Base-by-base conservation (phyloP, 2,888 invertebrate species). In the Ptychoptera contaminata region DNA sequence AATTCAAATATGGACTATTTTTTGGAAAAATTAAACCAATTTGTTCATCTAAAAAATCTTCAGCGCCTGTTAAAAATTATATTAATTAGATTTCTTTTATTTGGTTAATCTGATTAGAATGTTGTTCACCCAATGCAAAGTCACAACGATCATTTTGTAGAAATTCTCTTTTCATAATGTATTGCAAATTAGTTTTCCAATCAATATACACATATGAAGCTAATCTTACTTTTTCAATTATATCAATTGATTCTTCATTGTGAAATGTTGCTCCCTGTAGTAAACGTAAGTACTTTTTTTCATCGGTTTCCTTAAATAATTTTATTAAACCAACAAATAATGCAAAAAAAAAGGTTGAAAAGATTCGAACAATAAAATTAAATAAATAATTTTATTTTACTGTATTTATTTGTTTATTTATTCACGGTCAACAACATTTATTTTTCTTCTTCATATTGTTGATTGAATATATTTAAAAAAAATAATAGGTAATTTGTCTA, bases 41-140 rank as follows among this genome's bases (percentile, higher is more conserved):
- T 53, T 81, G 75, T 59, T 91, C 90, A 40, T 80, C 76, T 51
- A 84, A 69, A 57, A 90, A 83, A 48, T 84, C 81, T 54, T 87
- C 84, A 7, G 68, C 62, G 42, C 82, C 82, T 79, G 52, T 29
- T 62, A 58, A 34, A 8, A 8, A 31, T 31, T 31, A 31, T 31
- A 30, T 8, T 30, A 30, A 30, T 30, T 30, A n/a, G 30, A 8
- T 30, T 30, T 9, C 7, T 30, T 30, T 30, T 30, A 8, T 8
- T 30, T 9, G 30, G 3, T 32, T 32, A 32, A n/a, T 9, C n/a
- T 7, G 8, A 11, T 11, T 7, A 9, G 1, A 15, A 43, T 3
- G 8, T 45, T 2, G 10, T 23, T 40, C 60, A 79, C 82, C 82
- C 37, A 88, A 63, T 1, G 82, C 70, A 57, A 84, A 83, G 58